Percentiles rank a stretch among this genome's conserved stretches.
These are phyloP conservation scores for Cepaea hortensis DNA, from an alignment of 2,888 invertebrate genomes.

Conservation along the genomic window DNA sequence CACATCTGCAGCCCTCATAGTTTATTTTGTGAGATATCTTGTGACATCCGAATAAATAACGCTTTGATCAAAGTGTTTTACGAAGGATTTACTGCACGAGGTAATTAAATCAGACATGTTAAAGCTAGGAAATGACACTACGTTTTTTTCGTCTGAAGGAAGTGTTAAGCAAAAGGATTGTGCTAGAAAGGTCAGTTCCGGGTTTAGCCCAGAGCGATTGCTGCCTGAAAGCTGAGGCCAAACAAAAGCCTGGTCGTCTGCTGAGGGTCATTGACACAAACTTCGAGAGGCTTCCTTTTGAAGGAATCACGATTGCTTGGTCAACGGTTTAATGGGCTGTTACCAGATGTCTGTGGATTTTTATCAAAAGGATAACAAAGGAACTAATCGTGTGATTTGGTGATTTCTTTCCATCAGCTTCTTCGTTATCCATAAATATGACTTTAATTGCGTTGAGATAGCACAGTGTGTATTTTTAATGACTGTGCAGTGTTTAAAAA, in stretches of 20 bases:
- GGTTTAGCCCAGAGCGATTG: slow-evolving; percentile 13
- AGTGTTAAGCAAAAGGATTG: background rate
- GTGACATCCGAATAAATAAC: too few relatives aligned
- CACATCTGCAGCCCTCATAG: too few relatives aligned
- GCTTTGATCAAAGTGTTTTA: background rate
- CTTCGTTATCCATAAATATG: too few relatives aligned
- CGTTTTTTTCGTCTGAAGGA: background rate
- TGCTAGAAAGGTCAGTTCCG: background rate
- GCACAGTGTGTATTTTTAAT: too few relatives aligned
- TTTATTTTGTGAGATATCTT: too few relatives aligned
- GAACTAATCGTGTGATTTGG: too few relatives aligned
- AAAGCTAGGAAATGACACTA: background rate
- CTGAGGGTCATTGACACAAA: background rate
- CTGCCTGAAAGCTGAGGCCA: background rate
- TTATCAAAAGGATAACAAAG: too few relatives aligned
- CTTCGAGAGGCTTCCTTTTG: background rate
- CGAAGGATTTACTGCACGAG: background rate
- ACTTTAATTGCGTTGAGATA: too few relatives aligned
- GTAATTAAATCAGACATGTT: slow-evolving; percentile 3
- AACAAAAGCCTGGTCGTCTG: background rate
- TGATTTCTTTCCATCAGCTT: too few relatives aligned
- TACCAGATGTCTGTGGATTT: background rate
- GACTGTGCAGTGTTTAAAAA: too few relatives aligned
- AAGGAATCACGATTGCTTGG: slow-evolving; percentile 24
- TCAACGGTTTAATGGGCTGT: slow-evolving; percentile 11